Base-by-base conservation (phyloP, 2,888 invertebrate genomes). In the Rotaria sp. region DNA sequence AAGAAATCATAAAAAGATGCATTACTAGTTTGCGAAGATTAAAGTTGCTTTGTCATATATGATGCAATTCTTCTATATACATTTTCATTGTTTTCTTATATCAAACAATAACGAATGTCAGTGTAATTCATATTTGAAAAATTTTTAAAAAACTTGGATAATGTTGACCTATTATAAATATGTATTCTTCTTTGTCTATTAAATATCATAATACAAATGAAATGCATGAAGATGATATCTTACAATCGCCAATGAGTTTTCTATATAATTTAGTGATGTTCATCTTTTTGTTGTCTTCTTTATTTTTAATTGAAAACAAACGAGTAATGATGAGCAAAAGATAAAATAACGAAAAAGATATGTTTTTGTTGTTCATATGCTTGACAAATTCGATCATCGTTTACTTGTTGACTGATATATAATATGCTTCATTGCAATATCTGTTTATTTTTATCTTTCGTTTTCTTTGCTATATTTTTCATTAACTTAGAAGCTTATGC, bases 21-120 rank as follows among this genome's bases (percentile, higher is more conserved):
- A 11, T 95, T 98, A 89, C 98, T 98, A 24, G 96, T 96, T 74
- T 98, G 99, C 41, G 98, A 99, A 93, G 98, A 99, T 92, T 97
- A 94, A 93, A 74, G 26, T 15, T 38, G 21, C 15, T 50, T 15
- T 15, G 13, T 15, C 15, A 50, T 15, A 50, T 38, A 38, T 38
- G 35, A 41, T 30, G 13, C 59, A 30, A 30, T 30, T 2, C 3
- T 3, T 13, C 13, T 59, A 5, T 30, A 5, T 59, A 10, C n/a
- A n/a, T n/a, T 59, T 59, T 30, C 2, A 10, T 30, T 67, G n/a
- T 67, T 4, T 30, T 26, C 13, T 30, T 59, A 8, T 30, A 13
- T 30, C 35, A 35, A 67, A 59, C n/a, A 59, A 50, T 15, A 52
- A 52, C 24, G 5, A 52, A 52, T 67, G 15, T 67, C 35, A 38